Evolutionary conservation across 2,888 invertebrate species (phyloP).

Genomic region (Fragum fragum): DNA sequence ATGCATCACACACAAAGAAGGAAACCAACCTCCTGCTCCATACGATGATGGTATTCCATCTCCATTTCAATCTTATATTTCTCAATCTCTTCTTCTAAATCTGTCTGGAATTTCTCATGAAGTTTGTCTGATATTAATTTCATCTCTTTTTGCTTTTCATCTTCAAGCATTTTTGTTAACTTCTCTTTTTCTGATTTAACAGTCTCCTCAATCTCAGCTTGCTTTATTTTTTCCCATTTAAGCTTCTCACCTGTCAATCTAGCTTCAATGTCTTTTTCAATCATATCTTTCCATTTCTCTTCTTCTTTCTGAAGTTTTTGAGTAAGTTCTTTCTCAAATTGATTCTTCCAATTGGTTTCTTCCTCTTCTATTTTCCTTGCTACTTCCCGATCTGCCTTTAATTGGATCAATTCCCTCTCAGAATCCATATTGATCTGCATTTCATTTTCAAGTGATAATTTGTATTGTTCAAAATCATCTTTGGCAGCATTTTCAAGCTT

Average conservation of each 20-base stretch:
- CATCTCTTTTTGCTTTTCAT: conserved; percentile 56
- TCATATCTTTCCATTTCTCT: conserved; percentile 62
- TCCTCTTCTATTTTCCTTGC: conserved; percentile 64
- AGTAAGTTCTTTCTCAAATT: conserved; percentile 66
- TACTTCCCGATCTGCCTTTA: conserved; percentile 60
- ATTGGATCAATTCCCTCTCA: conserved; percentile 50
- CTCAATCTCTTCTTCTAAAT: conserved; percentile 61
- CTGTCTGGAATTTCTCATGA: conserved; percentile 43
- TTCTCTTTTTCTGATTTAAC: conserved; percentile 43
- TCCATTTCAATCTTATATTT: conserved; percentile 53
- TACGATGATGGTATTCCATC: conserved; percentile 50
- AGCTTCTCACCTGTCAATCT: conserved; percentile 56
- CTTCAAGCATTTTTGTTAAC: conserved; percentile 38
- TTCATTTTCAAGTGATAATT: conserved; percentile 50
- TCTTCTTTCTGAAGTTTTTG: conserved; percentile 60
- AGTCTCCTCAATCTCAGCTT: conserved; percentile 34
- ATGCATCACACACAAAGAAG: not conserved
- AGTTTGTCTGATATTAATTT: conserved; percentile 39
- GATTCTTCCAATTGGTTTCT: conserved; percentile 67
- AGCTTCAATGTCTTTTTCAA: conserved; percentile 58
- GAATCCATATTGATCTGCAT: conserved; percentile 45
- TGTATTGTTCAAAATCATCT: conserved; percentile 47
- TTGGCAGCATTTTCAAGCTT: conserved; percentile 44
- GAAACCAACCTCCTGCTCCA: conserved; percentile 64
- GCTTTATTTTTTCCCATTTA: conserved; percentile 42